These are phyloP conservation scores for Motacilla alba DNA, from an alignment of 2,113 vertebrate species.

Conservation along the genomic window DNA sequence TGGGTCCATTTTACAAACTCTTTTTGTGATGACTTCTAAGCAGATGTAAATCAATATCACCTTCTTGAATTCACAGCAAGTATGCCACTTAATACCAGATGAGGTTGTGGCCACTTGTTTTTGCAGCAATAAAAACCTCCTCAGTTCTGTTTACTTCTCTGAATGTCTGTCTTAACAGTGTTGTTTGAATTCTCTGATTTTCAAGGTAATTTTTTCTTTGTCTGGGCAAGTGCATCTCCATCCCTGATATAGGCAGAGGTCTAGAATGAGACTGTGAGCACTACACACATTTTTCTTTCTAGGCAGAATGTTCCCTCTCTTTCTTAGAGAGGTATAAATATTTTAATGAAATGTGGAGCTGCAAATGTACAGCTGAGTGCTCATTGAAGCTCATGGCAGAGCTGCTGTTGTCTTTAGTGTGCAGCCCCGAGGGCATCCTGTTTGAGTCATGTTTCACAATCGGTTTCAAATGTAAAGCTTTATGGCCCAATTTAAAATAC, in stretches of 20 bases:
- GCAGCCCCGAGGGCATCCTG: neutral
- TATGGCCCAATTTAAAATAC: slow-evolving; percentile 12
- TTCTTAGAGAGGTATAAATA: neutral
- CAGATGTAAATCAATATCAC: neutral
- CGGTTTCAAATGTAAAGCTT: slow-evolving; percentile 19
- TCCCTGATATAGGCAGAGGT: neutral
- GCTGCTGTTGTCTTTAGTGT: neutral
- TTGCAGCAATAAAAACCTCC: neutral
- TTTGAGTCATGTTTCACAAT: neutral
- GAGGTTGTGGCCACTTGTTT: neutral
- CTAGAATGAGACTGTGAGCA: neutral
- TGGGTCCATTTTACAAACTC: neutral
- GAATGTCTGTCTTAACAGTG: neutral
- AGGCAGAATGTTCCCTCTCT: neutral
- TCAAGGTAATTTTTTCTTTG: neutral
- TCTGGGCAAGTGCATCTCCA: neutral
- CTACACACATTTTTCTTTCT: neutral
- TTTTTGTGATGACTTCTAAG: neutral
- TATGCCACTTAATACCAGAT: neutral
- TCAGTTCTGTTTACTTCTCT: neutral
- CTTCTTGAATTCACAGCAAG: neutral
- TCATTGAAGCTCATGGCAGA: neutral
- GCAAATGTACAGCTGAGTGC: neutral
- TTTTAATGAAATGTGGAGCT: neutral
- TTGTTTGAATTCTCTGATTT: neutral